Evolutionary conservation across 2,113 vertebrate species (phyloP).

Genomic region (Vimba vimba): DNA sequence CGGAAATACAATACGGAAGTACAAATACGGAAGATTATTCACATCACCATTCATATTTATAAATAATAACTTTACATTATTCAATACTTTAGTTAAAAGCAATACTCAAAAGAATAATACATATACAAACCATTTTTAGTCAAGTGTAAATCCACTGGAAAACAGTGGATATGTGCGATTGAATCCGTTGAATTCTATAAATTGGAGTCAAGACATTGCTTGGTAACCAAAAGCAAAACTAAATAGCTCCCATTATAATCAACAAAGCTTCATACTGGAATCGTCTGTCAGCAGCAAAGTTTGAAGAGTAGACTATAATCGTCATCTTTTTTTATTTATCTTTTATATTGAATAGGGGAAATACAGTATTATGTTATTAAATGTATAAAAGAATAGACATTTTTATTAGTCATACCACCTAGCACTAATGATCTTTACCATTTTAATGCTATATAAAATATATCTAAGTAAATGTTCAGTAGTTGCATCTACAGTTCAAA

Average conservation of each 20-base stretch:
- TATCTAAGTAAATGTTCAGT: background rate
- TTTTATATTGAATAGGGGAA: background rate
- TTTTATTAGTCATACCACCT: too few relatives aligned
- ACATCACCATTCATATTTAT: background rate
- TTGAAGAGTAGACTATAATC: background rate
- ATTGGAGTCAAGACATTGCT: background rate
- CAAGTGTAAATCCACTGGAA: background rate
- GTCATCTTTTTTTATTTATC: background rate
- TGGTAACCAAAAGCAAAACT: background rate
- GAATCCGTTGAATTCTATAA: background rate
- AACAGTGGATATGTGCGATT: background rate
- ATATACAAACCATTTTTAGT: too few relatives aligned
- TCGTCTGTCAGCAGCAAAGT: background rate
- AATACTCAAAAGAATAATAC: background rate
- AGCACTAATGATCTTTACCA: too few relatives aligned
- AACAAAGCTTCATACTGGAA: background rate
- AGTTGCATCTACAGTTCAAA: background rate
- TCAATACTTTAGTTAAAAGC: background rate
- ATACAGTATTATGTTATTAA: background rate
- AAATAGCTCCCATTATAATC: background rate
- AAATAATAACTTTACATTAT: background rate
- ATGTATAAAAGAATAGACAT: too few relatives aligned
- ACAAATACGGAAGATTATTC: background rate
- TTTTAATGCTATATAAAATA: background rate
- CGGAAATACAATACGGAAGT: too few relatives aligned